These are phyloP conservation scores for Solenodon paradoxus DNA, from an alignment of 2,113 vertebrate genomes.

Conservation along the genomic window DNA sequence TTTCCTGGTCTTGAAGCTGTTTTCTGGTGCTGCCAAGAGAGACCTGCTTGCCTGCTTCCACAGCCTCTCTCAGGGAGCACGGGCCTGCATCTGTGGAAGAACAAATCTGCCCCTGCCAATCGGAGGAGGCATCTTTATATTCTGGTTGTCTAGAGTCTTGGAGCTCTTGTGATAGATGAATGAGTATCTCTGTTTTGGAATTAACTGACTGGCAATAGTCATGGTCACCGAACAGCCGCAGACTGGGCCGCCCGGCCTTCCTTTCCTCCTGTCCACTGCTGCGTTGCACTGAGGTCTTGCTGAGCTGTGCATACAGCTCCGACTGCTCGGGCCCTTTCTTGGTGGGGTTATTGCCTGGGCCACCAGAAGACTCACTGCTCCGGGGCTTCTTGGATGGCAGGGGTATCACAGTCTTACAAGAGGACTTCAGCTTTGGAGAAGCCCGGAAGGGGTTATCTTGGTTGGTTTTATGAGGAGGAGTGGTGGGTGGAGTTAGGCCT, in stretches of 20 bases:
- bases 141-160: slow-evolving; percentile 89
- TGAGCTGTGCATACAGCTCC: slow-evolving; percentile 95
- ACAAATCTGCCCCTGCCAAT: slow-evolving; percentile 86
- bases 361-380: slow-evolving; percentile 88
- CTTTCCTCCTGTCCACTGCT: slow-evolving; percentile 89
- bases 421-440: slow-evolving; percentile 96
- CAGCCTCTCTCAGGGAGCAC: slow-evolving; percentile 84
- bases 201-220: slow-evolving; percentile 97
- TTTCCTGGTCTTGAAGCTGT: slow-evolving; percentile 95
- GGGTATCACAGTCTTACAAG: slow-evolving; percentile 93
- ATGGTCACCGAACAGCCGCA: slow-evolving; percentile 95
- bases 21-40: slow-evolving; percentile 87
- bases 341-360: slow-evolving; percentile 86
- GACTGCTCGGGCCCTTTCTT: slow-evolving; percentile 93
- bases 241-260: slow-evolving; percentile 88
- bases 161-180: slow-evolving; percentile 88
- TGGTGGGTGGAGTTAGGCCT: slow-evolving; percentile 99
- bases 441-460: slow-evolving; percentile 98
- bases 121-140: slow-evolving; percentile 91
- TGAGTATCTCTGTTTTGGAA: slow-evolving; percentile 88
- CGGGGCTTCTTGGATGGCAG: slow-evolving; percentile 92
- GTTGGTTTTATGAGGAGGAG: slow-evolving; percentile 99
- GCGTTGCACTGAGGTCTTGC: slow-evolving; percentile 90
- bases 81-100: slow-evolving; percentile 85
- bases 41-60: slow-evolving; percentile 81